phyloP scores from a whole-genome alignment of 2,113 vertebrate genomes.

The Macroglossus sobrinus region DNA sequence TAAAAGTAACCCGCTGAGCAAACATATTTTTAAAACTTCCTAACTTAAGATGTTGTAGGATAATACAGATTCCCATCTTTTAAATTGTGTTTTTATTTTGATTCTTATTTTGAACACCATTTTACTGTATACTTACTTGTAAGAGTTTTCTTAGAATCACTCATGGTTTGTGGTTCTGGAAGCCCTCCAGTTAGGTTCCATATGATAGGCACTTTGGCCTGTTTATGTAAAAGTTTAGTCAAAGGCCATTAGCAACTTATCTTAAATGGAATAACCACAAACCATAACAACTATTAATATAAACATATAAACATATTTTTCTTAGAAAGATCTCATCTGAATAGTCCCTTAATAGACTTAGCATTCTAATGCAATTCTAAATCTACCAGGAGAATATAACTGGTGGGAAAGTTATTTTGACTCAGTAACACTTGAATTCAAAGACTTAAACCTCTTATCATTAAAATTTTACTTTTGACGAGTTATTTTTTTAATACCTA shows the following conservation, averaged over 20 bases:
- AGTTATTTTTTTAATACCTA: background rate
- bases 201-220: conserved; percentile 32
- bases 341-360: background rate
- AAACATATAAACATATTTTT: conserved; percentile 54
- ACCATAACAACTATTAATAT: conserved; percentile 61
- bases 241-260: conserved; percentile 56
- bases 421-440: background rate
- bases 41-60: background rate
- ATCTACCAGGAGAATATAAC: background rate
- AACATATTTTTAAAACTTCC: background rate
- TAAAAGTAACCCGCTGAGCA: background rate
- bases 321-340: conserved; percentile 41
- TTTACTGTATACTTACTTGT: background rate
- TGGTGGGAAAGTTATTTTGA: background rate
- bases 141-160: background rate
- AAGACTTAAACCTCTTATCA: background rate
- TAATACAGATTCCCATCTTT: background rate
- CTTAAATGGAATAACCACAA: conserved; percentile 58
- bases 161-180: conserved; percentile 61
- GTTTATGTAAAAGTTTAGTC: conserved; percentile 49
- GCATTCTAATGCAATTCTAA: conserved; percentile 21
- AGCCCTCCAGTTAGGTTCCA: background rate
- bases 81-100: background rate
- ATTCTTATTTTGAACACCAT: background rate
- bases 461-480: background rate